Conservation (phyloP, 1,140 invertebrate species). For the Lepidostoma basale region DNA sequence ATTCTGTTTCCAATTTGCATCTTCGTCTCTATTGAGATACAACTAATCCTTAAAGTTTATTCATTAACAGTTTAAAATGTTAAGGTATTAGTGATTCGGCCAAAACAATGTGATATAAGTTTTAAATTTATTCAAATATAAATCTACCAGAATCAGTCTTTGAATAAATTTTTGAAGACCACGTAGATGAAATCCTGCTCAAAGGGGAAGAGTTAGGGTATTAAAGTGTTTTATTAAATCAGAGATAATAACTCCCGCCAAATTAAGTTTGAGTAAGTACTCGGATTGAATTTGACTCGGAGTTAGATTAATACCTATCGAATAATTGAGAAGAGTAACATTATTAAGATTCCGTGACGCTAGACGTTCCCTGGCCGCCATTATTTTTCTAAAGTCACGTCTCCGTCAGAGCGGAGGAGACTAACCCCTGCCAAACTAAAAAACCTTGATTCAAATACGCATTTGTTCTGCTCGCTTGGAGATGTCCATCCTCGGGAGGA, state of each 20-base stretch:
- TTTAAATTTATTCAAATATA: no score
- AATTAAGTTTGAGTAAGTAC: neutral
- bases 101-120: no score
- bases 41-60: no score
- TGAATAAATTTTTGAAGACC: no score
- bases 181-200: no score
- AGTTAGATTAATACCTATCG: neutral
- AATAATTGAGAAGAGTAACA: neutral
- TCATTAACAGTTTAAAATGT: no score
- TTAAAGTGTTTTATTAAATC: neutral
- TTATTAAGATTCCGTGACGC: slow-evolving; percentile 18
- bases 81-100: no score
- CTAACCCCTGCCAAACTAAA: slow-evolving; percentile 11
- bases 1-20: no score
- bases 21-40: no score
- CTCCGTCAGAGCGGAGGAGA: slow-evolving; percentile 8
- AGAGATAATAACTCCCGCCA: neutral
- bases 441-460: slow-evolving; percentile 30
- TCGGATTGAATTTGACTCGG: neutral
- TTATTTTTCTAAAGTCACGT: slow-evolving; percentile 2
- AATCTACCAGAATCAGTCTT: no score
- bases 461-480: slow-evolving; percentile 43
- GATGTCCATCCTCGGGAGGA: slow-evolving; percentile 21
- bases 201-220: no score
- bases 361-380: neutral